phyloP scores from a whole-genome alignment of 2,888 invertebrate genomes.

The Diloba caeruleocephala region DNA sequence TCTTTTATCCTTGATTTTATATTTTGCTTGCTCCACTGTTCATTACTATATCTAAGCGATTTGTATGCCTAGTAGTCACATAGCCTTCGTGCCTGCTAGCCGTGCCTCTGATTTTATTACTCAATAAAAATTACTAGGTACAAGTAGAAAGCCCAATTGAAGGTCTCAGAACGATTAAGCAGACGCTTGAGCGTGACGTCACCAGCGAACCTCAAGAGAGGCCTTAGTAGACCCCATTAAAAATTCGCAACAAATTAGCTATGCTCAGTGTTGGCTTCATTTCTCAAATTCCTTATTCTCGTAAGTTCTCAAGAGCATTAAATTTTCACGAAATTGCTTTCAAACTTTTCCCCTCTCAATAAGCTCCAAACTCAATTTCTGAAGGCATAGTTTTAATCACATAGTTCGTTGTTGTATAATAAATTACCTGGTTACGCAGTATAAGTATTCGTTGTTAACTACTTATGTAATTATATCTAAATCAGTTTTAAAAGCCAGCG shows the following conservation, averaged over 20 bases:
- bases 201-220: slow-evolving; percentile 40
- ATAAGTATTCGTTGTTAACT: slow-evolving; percentile 40
- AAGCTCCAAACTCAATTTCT: slow-evolving; percentile 79
- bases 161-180: slow-evolving; percentile 33
- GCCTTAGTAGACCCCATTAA: slow-evolving; percentile 70
- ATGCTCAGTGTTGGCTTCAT: slow-evolving; percentile 82
- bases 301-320: slow-evolving; percentile 83
- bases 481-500: slow-evolving; percentile 27
- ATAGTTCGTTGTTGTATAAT: slow-evolving; percentile 71
- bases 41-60: too few species aligned
- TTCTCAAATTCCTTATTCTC: slow-evolving; percentile 83
- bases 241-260: slow-evolving; percentile 84
- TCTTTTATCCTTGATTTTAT: slow-evolving; percentile 13
- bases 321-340: slow-evolving; percentile 87
- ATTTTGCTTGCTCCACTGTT: slow-evolving; percentile 3
- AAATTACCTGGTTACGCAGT: slow-evolving; percentile 66
- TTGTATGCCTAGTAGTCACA: too few species aligned
- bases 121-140: too few species aligned
- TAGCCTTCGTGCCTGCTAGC: too few species aligned
- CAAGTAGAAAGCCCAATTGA: too few species aligned
- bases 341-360: slow-evolving; percentile 84
- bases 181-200: slow-evolving; percentile 37
- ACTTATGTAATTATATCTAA: slow-evolving; percentile 29
- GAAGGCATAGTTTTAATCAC: slow-evolving; percentile 79
- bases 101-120: too few species aligned